Conservation (phyloP, 2,797 vertebrate genomes). For the Miichthys miiuy region DNA sequence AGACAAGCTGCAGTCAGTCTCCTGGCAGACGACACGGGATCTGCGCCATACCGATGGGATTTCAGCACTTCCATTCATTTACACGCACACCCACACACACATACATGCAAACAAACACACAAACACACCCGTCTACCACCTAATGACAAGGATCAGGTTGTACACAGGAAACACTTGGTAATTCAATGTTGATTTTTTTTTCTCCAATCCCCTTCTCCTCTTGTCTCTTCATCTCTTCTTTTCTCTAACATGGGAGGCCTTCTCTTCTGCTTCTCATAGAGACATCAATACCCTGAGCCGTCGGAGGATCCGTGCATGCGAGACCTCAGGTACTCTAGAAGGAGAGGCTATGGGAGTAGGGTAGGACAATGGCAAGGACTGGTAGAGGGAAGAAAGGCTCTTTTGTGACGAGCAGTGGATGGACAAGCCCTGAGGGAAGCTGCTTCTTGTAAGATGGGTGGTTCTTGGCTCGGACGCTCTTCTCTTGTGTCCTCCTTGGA, state of each 20-base stretch:
- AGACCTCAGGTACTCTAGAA: constrained; percentile 76
- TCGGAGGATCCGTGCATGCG: constrained; percentile 70
- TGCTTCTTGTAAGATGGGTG: constrained; percentile 83
- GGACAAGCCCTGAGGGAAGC: constrained; percentile 80
- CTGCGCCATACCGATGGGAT: constrained; percentile 80
- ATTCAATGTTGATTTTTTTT: constrained; percentile 76
- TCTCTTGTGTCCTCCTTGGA: constrained; percentile 80
- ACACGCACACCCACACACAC: constrained; percentile 43
- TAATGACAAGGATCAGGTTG: constrained; percentile 79
- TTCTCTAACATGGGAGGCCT: constrained; percentile 69
- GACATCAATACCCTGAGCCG: constrained; percentile 78
- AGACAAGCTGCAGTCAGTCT: constrained; percentile 81
- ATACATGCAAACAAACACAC: constrained; percentile 71
- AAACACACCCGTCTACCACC: constrained; percentile 68
- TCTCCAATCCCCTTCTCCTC: constrained; percentile 43
- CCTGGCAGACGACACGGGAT: constrained; percentile 81
- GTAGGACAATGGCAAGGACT: constrained; percentile 80
- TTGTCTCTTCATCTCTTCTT: constrained; percentile 66
- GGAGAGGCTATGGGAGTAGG: constrained; percentile 77
- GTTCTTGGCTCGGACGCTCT: constrained; percentile 77
- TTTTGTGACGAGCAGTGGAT: constrained; percentile 82
- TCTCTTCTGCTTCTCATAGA: constrained; percentile 65
- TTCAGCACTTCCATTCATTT: constrained; percentile 79
- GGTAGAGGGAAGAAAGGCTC: constrained; percentile 81
- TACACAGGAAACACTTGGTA: constrained; percentile 78